These are phyloP conservation scores for Camponotus fellah DNA, from an alignment of 2,888 invertebrate species.

Conservation along the genomic window DNA sequence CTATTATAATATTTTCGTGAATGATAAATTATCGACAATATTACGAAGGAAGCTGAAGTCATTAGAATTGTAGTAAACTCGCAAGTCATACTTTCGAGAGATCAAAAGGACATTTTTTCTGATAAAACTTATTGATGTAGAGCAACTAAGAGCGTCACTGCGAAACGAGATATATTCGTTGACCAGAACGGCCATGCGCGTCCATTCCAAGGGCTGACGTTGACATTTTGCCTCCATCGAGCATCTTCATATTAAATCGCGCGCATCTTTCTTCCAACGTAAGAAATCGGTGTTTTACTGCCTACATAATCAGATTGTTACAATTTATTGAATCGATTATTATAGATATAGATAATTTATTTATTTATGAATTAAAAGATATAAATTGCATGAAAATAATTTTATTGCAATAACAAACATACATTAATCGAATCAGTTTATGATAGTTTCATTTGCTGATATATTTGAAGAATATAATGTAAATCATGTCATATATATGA, in stretches of 20 bases:
- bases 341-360: too few relatives aligned
- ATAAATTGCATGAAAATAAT: not conserved
- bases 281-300: slow-evolving; percentile 28
- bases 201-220: slow-evolving; percentile 71
- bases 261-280: slow-evolving; percentile 43
- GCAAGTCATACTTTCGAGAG: not conserved
- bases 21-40: not conserved
- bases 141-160: slow-evolving; percentile 75
- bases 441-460: not conserved
- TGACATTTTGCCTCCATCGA: slow-evolving; percentile 71
- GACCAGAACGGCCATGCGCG: slow-evolving; percentile 72
- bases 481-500: not conserved
- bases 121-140: not conserved
- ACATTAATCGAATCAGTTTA: not conserved
- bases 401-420: not conserved
- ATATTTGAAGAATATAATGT: not conserved
- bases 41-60: not conserved
- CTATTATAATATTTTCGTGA: not conserved
- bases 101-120: not conserved
- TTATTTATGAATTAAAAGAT: too few relatives aligned
- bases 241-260: slow-evolving; percentile 64
- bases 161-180: slow-evolving; percentile 80
- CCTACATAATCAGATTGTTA: not conserved
- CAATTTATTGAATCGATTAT: not conserved
- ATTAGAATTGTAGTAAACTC: not conserved